Conservation (phyloP, 1,140 invertebrate species). For the Diachasmimorpha longicaudata region DNA sequence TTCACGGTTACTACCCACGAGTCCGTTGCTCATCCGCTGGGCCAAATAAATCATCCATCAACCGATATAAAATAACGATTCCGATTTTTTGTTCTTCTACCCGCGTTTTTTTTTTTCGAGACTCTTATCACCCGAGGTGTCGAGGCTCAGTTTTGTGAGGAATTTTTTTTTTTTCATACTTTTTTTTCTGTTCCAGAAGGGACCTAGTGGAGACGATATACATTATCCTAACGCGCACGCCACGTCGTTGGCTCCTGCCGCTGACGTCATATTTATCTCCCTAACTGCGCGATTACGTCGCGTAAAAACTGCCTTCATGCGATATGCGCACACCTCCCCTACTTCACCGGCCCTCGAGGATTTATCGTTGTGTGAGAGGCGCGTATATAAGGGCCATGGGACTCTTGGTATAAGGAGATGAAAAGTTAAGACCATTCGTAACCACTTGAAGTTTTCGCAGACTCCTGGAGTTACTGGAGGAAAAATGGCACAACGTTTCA, state of each 20-base stretch:
- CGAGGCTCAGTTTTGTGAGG: constrained; percentile 6
- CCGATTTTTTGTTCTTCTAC: neutral
- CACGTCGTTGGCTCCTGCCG: constrained; percentile 42
- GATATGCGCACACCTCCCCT: neutral
- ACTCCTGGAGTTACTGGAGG: neutral
- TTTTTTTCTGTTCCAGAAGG: constrained; percentile 15
- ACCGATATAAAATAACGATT: constrained; percentile 33
- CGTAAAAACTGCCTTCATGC: constrained; percentile 22
- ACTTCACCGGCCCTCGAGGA: neutral
- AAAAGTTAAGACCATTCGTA: constrained; percentile 46
- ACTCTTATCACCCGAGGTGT: neutral
- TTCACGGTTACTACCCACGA: constrained; percentile 44
- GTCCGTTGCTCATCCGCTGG: constrained; percentile 35
- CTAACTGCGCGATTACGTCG: constrained; percentile 51
- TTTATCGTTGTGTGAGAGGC: constrained; percentile 29
- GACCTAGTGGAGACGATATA: constrained; percentile 32
- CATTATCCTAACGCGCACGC: constrained; percentile 41
- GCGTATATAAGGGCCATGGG: constrained; percentile 22
- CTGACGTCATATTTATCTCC: constrained; percentile 56
- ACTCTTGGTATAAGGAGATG: constrained; percentile 22
- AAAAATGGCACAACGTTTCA: neutral
- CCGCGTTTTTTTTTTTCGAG: neutral
- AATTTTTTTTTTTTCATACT: neutral
- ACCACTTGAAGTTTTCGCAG: constrained; percentile 29
- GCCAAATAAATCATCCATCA: constrained; percentile 28